These are phyloP conservation scores for Acleris literana DNA, from an alignment of 2,888 invertebrate genomes.

Conservation along the genomic window DNA sequence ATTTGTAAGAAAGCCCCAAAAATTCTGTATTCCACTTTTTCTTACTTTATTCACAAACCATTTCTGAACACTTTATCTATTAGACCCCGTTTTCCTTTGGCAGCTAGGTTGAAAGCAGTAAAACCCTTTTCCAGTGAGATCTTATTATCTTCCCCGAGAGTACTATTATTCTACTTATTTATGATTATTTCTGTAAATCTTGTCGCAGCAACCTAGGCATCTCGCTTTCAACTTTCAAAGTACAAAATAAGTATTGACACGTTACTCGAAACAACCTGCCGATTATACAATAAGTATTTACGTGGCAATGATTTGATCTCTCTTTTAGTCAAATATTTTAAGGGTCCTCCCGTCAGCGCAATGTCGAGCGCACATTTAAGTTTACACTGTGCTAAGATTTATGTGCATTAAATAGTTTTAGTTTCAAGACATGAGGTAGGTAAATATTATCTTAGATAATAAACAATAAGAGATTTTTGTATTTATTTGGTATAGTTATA, in stretches of 20 bases:
- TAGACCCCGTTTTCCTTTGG: constrained; percentile 21
- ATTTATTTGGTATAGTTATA: constrained; percentile 83
- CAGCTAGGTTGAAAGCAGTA: constrained; percentile 35
- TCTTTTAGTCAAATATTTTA: constrained; percentile 88
- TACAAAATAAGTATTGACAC: constrained; percentile 67
- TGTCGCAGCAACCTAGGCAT: constrained; percentile 43
- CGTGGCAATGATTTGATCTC: constrained; percentile 89
- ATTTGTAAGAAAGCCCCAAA: constrained; percentile 26
- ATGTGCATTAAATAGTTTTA: constrained; percentile 79
- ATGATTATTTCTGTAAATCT: constrained; percentile 2
- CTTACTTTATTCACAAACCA: constrained; percentile 1
- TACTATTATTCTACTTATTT: constrained; percentile 11
- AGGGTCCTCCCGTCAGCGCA: constrained; percentile 68
- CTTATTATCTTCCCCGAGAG: constrained; percentile 10
- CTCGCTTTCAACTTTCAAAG: constrained; percentile 67
- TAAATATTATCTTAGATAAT: constrained; percentile 81
- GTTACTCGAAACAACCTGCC: constrained; percentile 59
- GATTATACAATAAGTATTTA: constrained; percentile 69
- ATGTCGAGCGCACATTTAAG: constrained; percentile 53
- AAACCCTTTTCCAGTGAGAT: constrained; percentile 24
- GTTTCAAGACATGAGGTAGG: constrained; percentile 80
- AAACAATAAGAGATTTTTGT: constrained; percentile 80
- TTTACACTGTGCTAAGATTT: constrained; percentile 63
- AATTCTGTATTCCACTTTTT: constrained; percentile 2
- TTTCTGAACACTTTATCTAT: constrained; percentile 7